Percentiles rank a stretch among this genome's conserved stretches.
Evolutionary conservation across 2,113 vertebrate genomes (phyloP).

Genomic region (Recurvirostra avosetta): DNA sequence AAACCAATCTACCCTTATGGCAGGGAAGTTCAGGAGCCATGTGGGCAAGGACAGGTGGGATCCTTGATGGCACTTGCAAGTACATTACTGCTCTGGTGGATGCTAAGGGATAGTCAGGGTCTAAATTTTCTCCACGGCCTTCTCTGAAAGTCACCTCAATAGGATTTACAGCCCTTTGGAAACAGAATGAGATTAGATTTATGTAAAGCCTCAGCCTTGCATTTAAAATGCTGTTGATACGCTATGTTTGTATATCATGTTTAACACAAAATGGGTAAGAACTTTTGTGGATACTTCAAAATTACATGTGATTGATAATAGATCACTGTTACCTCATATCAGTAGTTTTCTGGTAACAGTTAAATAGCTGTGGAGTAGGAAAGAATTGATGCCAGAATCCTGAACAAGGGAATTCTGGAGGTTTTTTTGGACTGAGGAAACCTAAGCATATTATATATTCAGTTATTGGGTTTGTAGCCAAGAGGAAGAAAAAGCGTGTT

Average conservation of each 20-base stretch:
- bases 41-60: neutral
- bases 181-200: neutral
- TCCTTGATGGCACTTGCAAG: neutral
- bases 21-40: neutral
- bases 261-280: neutral
- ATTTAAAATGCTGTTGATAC: neutral
- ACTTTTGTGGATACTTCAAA: neutral
- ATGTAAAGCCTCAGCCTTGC: neutral
- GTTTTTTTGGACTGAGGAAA: neutral
- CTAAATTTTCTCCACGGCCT: neutral
- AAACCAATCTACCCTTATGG: neutral
- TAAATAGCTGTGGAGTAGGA: neutral
- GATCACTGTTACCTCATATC: neutral
- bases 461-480: neutral
- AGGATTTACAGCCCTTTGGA: neutral
- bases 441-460: neutral
- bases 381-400: neutral
- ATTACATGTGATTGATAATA: neutral
- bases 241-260: neutral
- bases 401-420: neutral
- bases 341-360: neutral
- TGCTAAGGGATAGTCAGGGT: neutral
- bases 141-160: neutral
- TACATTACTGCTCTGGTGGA: neutral
- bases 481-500: neutral